Evolutionary conservation across 92 coral and sea anemone genomes (phyloP).

Genomic region (Scolanthus callimorphus): DNA sequence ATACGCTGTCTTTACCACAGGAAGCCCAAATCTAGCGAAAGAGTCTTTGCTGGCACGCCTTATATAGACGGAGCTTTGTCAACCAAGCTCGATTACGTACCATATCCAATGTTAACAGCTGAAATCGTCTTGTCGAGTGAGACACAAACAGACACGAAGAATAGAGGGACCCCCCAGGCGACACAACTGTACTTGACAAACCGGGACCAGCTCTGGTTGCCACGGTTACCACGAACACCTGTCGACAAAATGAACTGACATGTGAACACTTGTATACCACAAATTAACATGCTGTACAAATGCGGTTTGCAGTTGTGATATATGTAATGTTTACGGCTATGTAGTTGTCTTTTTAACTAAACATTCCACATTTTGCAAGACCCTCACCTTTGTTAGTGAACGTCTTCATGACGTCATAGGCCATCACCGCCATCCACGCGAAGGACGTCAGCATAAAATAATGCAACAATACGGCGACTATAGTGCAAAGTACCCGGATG

Average conservation of each 20-base stretch:
- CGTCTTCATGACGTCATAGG: conserved; percentile 20
- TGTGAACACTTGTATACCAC: too few relatives aligned
- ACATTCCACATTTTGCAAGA: neutral
- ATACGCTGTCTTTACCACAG: too few relatives aligned
- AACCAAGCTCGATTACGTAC: too few relatives aligned
- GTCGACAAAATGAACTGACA: neutral
- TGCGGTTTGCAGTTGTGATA: too few relatives aligned
- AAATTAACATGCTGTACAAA: too few relatives aligned
- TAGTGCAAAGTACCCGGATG: conserved; percentile 5
- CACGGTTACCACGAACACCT: neutral
- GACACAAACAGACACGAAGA: neutral
- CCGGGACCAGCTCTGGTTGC: too few relatives aligned
- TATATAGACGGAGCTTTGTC: too few relatives aligned
- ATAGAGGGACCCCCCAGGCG: conserved; percentile 3
- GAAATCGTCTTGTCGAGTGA: neutral
- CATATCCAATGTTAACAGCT: conserved; percentile 4
- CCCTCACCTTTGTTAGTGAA: conserved; percentile 20
- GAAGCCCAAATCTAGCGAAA: too few relatives aligned
- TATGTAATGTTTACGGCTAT: too few relatives aligned
- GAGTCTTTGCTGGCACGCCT: too few relatives aligned
- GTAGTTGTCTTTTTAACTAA: too few relatives aligned
- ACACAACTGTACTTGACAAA: neutral
- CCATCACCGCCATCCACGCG: conserved; percentile 33
- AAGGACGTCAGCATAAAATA: conserved; percentile 21
- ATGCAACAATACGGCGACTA: conserved; percentile 19